phyloP scores from a whole-genome alignment of 2,888 invertebrate species.

The Portevinia maculata region DNA sequence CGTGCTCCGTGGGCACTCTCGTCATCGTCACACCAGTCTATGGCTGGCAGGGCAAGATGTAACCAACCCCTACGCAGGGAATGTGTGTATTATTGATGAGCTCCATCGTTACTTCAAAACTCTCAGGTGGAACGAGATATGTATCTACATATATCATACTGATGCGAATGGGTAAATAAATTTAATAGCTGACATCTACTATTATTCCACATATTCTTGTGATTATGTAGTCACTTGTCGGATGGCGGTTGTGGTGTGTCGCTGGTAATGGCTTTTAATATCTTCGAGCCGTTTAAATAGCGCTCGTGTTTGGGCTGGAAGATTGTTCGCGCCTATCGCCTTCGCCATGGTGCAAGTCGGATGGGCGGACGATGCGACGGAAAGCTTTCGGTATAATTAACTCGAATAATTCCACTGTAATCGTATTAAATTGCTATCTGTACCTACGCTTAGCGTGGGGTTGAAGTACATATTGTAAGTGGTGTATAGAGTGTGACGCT shows the following conservation, averaged over 20 bases:
- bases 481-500: constrained; percentile 7
- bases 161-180: constrained; percentile 22
- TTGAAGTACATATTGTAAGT: constrained; percentile 22
- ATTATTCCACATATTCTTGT: constrained; percentile 24
- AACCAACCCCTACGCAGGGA: too few species aligned
- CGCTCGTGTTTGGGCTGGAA: neutral
- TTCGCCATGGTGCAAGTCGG: constrained; percentile 1
- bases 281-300: constrained; percentile 22
- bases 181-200: constrained; percentile 14
- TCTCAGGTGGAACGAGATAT: constrained; percentile 30
- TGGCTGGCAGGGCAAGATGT: neutral
- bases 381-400: constrained; percentile 53
- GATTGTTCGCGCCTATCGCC: neutral
- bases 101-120: constrained; percentile 2
- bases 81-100: constrained; percentile 27
- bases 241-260: neutral
- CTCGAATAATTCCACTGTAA: constrained; percentile 38
- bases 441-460: constrained; percentile 8
- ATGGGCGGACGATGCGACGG: constrained; percentile 37
- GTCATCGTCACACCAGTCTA: neutral
- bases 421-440: constrained; percentile 53
- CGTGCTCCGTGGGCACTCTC: neutral
- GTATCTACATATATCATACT: neutral
- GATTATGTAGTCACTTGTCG: constrained; percentile 23
- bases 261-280: constrained; percentile 32